Evolutionary conservation across 2,113 vertebrate genomes (phyloP).

Genomic region (Emberiza fucata): DNA sequence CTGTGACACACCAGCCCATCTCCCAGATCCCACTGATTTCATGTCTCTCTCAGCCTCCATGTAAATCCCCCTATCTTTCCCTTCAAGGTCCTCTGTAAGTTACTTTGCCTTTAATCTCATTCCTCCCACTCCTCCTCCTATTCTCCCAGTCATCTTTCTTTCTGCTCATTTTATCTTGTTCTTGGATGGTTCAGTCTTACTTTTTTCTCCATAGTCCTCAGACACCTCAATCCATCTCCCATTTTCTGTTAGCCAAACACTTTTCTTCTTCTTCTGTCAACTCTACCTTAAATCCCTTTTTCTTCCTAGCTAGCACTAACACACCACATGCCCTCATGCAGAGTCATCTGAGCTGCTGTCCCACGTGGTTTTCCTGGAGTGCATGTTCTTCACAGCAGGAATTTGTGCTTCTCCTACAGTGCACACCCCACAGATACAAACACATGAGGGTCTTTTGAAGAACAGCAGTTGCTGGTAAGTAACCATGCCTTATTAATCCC

Average conservation of each 20-base stretch:
- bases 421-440: background rate
- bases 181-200: background rate
- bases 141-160: background rate
- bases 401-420: background rate
- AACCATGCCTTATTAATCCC: background rate
- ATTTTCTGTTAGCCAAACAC: background rate
- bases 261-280: background rate
- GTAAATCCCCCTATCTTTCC: background rate
- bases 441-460: background rate
- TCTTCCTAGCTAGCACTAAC: background rate
- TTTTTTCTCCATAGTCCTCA: background rate
- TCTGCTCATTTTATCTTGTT: background rate
- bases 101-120: background rate
- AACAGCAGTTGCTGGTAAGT: background rate
- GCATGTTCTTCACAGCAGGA: background rate
- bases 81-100: background rate
- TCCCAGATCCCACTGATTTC: background rate
- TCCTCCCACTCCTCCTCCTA: background rate
- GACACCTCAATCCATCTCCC: background rate
- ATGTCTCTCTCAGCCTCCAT: background rate
- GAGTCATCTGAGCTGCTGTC: background rate
- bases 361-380: background rate
- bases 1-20: background rate
- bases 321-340: fast-evolving
- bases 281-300: background rate